These are phyloP conservation scores for Tipula unca DNA, from an alignment of 2,888 invertebrate genomes.

Conservation along the genomic window DNA sequence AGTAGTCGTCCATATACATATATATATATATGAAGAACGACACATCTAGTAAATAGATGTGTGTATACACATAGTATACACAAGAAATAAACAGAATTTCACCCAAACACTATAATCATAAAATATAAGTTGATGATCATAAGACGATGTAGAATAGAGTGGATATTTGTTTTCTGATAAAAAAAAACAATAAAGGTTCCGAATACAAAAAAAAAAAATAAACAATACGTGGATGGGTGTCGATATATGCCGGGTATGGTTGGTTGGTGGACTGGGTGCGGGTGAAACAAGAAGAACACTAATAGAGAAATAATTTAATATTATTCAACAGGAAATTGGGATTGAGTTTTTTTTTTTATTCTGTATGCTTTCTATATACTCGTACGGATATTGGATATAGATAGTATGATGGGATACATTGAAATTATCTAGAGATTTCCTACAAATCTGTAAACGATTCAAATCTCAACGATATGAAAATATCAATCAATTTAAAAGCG, in stretches of 20 bases:
- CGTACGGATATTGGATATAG: neutral
- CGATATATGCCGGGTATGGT: neutral
- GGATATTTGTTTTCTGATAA: constrained; percentile 3
- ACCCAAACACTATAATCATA: neutral
- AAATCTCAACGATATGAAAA: constrained; percentile 8
- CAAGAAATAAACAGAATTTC: neutral
- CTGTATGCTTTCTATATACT: neutral
- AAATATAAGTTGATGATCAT: constrained; percentile 14
- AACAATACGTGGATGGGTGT: neutral
- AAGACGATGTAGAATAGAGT: neutral
- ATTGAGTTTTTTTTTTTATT: neutral
- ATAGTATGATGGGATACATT: neutral
- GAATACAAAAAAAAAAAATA: neutral
- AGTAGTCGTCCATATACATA: neutral
- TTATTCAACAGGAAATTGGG: constrained; percentile 14
- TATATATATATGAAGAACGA: neutral
- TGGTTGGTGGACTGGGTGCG: neutral
- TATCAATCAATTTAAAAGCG: constrained; percentile 14
- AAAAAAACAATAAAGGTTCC: neutral
- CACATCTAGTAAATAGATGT: neutral
- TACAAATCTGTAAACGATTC: neutral
- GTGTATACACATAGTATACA: neutral
- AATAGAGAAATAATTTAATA: constrained; percentile 14
- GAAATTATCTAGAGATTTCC: constrained; percentile 14
- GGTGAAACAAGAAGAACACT: neutral